Base-by-base conservation (phyloP, 2,888 invertebrate genomes). In the Ormyrus pomaceus region DNA sequence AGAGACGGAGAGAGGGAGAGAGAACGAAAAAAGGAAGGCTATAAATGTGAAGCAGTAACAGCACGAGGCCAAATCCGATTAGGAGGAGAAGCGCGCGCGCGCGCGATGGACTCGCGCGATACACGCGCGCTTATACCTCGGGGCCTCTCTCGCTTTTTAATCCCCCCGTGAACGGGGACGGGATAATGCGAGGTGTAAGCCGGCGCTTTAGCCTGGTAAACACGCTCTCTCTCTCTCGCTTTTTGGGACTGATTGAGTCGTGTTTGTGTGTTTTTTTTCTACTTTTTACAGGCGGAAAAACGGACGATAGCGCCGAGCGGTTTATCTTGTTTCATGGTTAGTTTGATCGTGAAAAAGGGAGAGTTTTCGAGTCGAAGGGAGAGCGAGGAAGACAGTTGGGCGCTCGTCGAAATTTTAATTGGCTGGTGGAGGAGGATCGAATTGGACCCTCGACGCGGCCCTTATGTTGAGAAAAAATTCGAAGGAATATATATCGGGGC, bases 41-140 rank as follows among this genome's bases (percentile, higher is more conserved):
- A 53, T 46, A 64, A 77, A 62, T n/a, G 65, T 58, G 50, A 56
- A 45, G 13, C 61, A 76, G 77, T 34, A 74, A 83, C 65, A 19
- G 61, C 46, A 65, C 34, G 71, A 34, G 74, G 55, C 77, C 13
- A 48, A 85, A 88, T 87, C 86, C 82, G 86, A 87, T 87, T 85
- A 85, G n/a, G 34, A 66, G 64, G 74, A 62, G 53, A 72, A 72
- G 48, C 55, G 58, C 62, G 56, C 61, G 45, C 53, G 46, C 55
- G 59, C 62, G 55, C 76, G 75, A 75, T 75, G 59, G 51, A 75
- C 75, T 56, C 62, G 58, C 9, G 46, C 10, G 45, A 9, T 56
- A 13, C 50, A 19, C 13, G 48, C 34, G n/a, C 56, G n/a, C 7
- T 78, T 73, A 13, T 59, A 13, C 34, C 34, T 78, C 51, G 5